A percentile compares a stretch with the other conserved stretches of the same genome.
Conservation (phyloP, 2,797 vertebrate genomes). For the Lemur catta region DNA sequence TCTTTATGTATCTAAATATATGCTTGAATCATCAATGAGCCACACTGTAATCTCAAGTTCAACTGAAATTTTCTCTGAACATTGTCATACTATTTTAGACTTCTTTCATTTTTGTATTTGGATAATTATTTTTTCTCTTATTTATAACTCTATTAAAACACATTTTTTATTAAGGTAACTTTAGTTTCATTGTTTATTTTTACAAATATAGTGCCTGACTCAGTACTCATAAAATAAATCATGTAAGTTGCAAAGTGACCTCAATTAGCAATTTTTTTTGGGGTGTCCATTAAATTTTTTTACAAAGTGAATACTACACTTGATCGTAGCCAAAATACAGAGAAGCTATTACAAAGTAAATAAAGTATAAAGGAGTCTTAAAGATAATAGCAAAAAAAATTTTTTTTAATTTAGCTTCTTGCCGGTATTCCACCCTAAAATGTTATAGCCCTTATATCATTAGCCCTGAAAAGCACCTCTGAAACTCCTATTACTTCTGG, state of each 20-base stretch:
- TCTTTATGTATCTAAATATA: background rate
- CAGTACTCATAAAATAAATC: background rate
- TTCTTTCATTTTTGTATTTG: background rate
- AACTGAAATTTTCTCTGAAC: background rate
- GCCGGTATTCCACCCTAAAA: background rate
- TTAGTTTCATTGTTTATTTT: slow-evolving; percentile 29
- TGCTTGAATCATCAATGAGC: background rate
- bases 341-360: too few relatives aligned
- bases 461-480: background rate
- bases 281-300: background rate
- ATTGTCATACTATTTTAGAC: background rate
- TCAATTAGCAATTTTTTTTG: background rate
- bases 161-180: background rate
- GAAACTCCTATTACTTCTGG: background rate
- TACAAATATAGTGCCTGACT: background rate
- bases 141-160: background rate
- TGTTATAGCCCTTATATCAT: background rate
- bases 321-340: too few relatives aligned
- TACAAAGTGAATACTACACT: background rate
- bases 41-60: background rate
- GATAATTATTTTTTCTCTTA: background rate
- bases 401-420: background rate
- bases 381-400: background rate
- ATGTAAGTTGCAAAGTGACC: background rate
- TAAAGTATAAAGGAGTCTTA: background rate